Evolutionary conservation across 2,113 vertebrate species (phyloP).

Genomic region (Lycaon pictus): DNA sequence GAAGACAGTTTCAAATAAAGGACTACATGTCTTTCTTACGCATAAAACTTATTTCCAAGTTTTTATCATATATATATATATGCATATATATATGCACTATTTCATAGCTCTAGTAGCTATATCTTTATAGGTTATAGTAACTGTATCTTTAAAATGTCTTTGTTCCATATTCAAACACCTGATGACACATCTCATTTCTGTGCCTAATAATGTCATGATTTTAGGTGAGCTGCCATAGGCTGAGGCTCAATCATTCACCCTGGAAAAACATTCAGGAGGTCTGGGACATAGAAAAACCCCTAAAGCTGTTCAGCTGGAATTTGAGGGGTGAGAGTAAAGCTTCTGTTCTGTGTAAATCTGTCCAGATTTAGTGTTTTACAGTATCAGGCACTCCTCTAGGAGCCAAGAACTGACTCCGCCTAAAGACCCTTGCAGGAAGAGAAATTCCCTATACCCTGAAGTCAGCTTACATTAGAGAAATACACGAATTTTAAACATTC

Average conservation of each 20-base stretch:
- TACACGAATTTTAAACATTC: constrained; percentile 59
- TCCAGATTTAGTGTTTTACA: constrained; percentile 70
- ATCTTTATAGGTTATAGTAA: not conserved
- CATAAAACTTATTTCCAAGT: not conserved
- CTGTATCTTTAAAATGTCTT: constrained; percentile 45
- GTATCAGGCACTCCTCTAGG: constrained; percentile 31
- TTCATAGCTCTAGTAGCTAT: not conserved
- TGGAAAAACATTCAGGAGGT: constrained; percentile 67
- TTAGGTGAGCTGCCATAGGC: not conserved
- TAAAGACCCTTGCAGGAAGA: constrained; percentile 8
- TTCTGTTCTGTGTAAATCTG: constrained; percentile 81
- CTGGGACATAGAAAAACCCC: constrained; percentile 56
- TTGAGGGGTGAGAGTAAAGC: constrained; percentile 67
- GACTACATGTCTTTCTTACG: not conserved
- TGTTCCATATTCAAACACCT: not conserved
- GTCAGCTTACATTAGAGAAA: constrained; percentile 55
- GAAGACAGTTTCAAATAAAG: constrained; percentile 38
- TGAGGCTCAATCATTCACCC: constrained; percentile 39
- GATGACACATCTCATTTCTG: not conserved
- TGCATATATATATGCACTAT: not conserved
- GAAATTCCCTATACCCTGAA: not conserved
- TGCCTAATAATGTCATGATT: constrained; percentile 20
- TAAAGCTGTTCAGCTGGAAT: constrained; percentile 67
- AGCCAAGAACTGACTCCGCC: constrained; percentile 56
- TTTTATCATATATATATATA: not conserved